These are phyloP conservation scores for Molossus molossus DNA, from an alignment of 2,797 vertebrate genomes.

Conservation along the genomic window DNA sequence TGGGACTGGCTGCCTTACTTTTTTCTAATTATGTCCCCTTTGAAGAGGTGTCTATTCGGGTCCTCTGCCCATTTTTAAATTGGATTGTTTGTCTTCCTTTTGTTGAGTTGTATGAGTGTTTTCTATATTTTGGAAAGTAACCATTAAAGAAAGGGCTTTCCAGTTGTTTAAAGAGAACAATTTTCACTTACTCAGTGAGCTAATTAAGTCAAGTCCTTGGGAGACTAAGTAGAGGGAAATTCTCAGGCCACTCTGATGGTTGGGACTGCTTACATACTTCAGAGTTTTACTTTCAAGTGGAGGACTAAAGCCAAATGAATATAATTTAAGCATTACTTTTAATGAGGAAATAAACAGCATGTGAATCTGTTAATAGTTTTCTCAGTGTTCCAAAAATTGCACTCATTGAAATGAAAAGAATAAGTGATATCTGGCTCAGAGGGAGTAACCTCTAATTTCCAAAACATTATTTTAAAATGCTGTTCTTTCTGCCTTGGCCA, in stretches of 20 bases:
- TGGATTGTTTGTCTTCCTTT: no score
- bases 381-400: not conserved
- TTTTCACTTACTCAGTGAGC: not conserved
- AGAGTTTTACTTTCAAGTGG: not conserved
- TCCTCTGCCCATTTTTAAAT: no score
- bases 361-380: not conserved
- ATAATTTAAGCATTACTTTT: not conserved
- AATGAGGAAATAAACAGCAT: not conserved
- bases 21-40: not conserved
- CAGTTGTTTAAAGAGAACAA: not conserved
- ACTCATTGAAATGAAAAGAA: not conserved
- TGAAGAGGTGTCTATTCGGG: no score
- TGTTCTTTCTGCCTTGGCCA: not conserved
- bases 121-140: no score
- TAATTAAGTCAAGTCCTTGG: not conserved
- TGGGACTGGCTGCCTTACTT: not conserved
- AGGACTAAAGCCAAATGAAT: constrained; percentile 14
- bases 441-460: not conserved
- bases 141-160: not conserved
- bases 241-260: not conserved
- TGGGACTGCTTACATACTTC: not conserved
- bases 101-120: no score
- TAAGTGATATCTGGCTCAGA: not conserved
- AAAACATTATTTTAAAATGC: not conserved
- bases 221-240: not conserved